Evolutionary conservation across 2,113 vertebrate species (phyloP), one percentile per base, ranked within the genome.

Genomic region (Symphodus melops): DNA sequence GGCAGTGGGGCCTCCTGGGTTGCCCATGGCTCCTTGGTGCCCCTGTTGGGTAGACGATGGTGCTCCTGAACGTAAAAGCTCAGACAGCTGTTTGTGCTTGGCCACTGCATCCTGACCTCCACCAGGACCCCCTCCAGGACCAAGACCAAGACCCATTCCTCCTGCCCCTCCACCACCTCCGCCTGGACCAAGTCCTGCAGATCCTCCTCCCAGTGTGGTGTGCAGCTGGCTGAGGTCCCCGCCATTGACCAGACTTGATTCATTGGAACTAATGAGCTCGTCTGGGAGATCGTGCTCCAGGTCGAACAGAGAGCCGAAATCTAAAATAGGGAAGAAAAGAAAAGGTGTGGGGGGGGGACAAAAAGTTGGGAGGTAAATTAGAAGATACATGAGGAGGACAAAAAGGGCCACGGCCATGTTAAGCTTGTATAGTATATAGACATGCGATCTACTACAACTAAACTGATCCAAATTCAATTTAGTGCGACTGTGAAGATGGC

Each of bases 31-130:
- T 73, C 87, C 92, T 85, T 91, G 96, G 88, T 95, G 98, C 20
- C 89, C 91, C 44, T 92, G 92, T 37, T 86, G 90, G 68, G 77
- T 64, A 9, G 91, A 82, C 37, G 88, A 51, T 46, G 95, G 94
- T 86, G 83, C 89, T 80, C 96, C 96, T 60, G 97, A 95, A 55
- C 96, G 96, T 49, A 99, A 84, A 82, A 99, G 94, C 92, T 99
- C 98, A 13, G 98, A 99, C 48, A 99, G 94, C 81, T 99, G 98
- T 93, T 99, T 99, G 92, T 99, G 98, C 93, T 99, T 99, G 86
- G 97, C 97, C 74, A 97, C 98, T 74, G 97, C 98, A 89, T 99
- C 97, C 92, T 97, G 97, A 16, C 86, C 91, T 25, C 85, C 86
- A 13, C 87, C 88, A 17, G 85, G 70, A 74, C 77, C 86, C 28